Conservation (phyloP, 2,888 invertebrate species). For the Neocrepidodera transversa region DNA sequence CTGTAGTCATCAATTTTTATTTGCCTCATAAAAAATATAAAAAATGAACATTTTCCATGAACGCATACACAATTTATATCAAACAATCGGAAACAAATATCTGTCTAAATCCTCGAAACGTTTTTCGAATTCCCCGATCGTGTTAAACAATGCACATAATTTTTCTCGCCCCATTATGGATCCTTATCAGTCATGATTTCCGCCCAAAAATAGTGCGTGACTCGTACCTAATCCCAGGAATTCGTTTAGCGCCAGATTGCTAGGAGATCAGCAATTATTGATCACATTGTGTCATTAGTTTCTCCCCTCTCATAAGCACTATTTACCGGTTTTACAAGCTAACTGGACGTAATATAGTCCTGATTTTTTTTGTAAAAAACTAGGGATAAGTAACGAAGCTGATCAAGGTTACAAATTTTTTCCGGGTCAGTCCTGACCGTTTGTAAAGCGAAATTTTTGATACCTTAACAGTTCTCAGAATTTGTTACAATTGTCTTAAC, state of each 20-base stretch:
- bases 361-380: no score
- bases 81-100: slow-evolving; percentile 10
- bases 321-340: neutral
- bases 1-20: no score
- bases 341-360: neutral
- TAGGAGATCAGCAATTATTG: slow-evolving; percentile 47
- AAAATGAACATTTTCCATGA: neutral
- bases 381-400: no score
- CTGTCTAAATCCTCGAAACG: slow-evolving; percentile 11
- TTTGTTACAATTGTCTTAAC: no score
- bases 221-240: slow-evolving; percentile 41
- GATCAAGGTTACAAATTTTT: no score
- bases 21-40: no score
- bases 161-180: slow-evolving; percentile 15
- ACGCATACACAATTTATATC: neutral
- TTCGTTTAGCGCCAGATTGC: slow-evolving; percentile 44
- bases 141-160: slow-evolving; percentile 19
- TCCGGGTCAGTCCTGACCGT: no score
- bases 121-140: slow-evolving; percentile 13
- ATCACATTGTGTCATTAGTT: slow-evolving; percentile 45
- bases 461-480: no score
- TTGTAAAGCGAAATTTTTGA: no score
- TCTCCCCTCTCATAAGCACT: slow-evolving; percentile 19
- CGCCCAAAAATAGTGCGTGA: slow-evolving; percentile 37
- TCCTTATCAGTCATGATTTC: slow-evolving; percentile 26